Percentiles rank a stretch among this genome's conserved stretches.
Evolutionary conservation across 2,888 invertebrate species (phyloP).

Genomic region (Cyaniris semiargus): DNA sequence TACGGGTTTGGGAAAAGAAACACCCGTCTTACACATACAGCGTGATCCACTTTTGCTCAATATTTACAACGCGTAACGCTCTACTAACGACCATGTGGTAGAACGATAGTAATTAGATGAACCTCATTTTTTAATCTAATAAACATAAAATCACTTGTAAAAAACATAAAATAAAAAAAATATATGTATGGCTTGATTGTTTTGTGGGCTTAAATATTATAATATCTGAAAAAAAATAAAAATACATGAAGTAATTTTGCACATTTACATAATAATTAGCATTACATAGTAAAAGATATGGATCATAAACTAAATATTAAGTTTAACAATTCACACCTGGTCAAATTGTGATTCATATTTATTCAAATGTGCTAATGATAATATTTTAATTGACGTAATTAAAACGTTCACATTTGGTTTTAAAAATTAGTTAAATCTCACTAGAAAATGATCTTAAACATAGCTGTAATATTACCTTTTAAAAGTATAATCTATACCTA

Average conservation of each 20-base stretch:
- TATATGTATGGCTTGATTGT: neutral
- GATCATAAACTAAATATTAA: neutral
- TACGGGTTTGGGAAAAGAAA: constrained; percentile 47
- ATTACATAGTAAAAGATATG: neutral
- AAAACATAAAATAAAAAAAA: neutral
- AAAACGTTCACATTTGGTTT: neutral
- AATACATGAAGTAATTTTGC: neutral
- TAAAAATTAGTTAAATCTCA: too few relatives aligned
- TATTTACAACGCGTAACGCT: constrained; percentile 5
- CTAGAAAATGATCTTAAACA: neutral
- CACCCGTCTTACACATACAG: constrained; percentile 49
- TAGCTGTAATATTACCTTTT: too few relatives aligned
- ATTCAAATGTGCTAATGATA: neutral
- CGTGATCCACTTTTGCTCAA: constrained; percentile 40
- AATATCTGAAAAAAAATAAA: neutral
- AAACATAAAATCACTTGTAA: too few relatives aligned
- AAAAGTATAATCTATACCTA: too few relatives aligned
- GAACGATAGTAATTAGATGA: neutral
- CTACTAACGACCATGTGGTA: neutral
- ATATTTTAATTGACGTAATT: constrained; percentile 16
- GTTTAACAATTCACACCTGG: constrained; percentile 21
- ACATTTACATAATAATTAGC: constrained; percentile 1
- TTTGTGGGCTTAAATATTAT: neutral
- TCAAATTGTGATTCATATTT: constrained; percentile 24
- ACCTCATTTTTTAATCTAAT: neutral